Conservation (phyloP, 37 sponge, comb jelly and placozoan species). For the Halisarca cf. caerulea region DNA sequence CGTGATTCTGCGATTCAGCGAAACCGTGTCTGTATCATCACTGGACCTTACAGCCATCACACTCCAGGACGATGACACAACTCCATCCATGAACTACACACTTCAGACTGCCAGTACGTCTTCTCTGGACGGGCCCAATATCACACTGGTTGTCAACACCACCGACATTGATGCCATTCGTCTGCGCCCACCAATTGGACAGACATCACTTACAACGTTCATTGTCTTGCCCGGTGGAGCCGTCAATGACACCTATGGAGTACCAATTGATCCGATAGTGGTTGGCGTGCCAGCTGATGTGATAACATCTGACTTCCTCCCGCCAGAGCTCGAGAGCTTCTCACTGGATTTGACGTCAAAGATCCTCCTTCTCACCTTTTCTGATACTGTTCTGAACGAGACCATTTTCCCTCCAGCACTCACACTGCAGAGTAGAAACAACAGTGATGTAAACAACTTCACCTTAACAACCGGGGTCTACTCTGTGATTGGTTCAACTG, state of each 20-base stretch:
- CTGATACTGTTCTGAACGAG: slow-evolving; percentile 57
- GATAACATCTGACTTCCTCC: slow-evolving; percentile 75
- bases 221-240: slow-evolving; percentile 59
- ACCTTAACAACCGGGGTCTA: slow-evolving; percentile 32
- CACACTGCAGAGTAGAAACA: slow-evolving; percentile 51
- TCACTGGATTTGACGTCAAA: slow-evolving; percentile 75
- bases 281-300: slow-evolving; percentile 54
- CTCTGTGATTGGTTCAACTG: slow-evolving; percentile 1
- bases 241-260: slow-evolving; percentile 73
- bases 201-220: slow-evolving; percentile 63
- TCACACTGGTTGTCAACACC: slow-evolving; percentile 31
- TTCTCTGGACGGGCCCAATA: slow-evolving; percentile 16
- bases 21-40: slow-evolving; percentile 71
- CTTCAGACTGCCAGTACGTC: slow-evolving; percentile 44
- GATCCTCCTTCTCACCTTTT: slow-evolving; percentile 69
- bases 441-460: slow-evolving; percentile 6
- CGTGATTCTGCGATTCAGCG: slow-evolving; percentile 71
- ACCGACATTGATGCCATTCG: slow-evolving; percentile 61
- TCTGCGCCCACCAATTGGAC: slow-evolving; percentile 69
- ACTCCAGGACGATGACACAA: slow-evolving; percentile 37
- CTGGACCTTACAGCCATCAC: slow-evolving; percentile 56
- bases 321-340: slow-evolving; percentile 65
- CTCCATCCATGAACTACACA: slow-evolving; percentile 34
- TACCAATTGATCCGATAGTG: slow-evolving; percentile 23
- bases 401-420: slow-evolving; percentile 44